Evolutionary conservation across 2,797 vertebrate genomes (phyloP), one percentile per base, ranked within the genome.

Genomic region (Botia kubotai): DNA sequence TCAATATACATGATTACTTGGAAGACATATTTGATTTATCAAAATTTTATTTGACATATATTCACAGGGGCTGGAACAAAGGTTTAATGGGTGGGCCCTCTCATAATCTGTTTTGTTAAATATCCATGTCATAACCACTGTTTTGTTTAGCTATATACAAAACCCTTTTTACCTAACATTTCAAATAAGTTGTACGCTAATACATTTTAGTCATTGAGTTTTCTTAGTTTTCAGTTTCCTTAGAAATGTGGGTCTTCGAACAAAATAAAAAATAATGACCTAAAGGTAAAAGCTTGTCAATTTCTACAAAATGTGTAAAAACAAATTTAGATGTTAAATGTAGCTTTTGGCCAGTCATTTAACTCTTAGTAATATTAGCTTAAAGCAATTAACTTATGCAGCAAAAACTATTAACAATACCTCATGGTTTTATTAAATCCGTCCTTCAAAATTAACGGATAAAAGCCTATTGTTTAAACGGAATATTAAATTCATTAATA

Each of bases 351-450:
- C 2, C 63, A 66, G 14, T 11, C 33, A n/a, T 65, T 39, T 36
- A 39, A 66, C 33, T 63, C 13, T 63, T 62, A 12, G 26, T 63
- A 4, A 63, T 33, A 7, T 33, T 3, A 66, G 19, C 19, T 69
- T 69, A 65, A 16, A 79, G 26, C 50, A 43, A 39, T 33, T 79
- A 60, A 63, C 43, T 46, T 11, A 60, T 8, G 68, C 77, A 79
- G 77, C 77, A 79, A 63, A 79, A 69, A 43, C 33, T 36, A 52
- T 62, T 23, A 62, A 62, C 26, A 65, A 79, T 43, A 79, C 60
- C 68, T 71, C 26, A n/a, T 26, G 57, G 46, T 72, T 71, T 79
- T 52, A 46, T 63, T 33, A 50, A 11, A 60, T 50, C 29, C 10
- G 48, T 63, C 17, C 23, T 50, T 39, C n/a, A 52, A 53, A 63